A percentile compares a stretch with the other conserved stretches of the same genome.
Evolutionary conservation across 2,113 vertebrate genomes (phyloP).

Genomic region (Atractosteus spatula): DNA sequence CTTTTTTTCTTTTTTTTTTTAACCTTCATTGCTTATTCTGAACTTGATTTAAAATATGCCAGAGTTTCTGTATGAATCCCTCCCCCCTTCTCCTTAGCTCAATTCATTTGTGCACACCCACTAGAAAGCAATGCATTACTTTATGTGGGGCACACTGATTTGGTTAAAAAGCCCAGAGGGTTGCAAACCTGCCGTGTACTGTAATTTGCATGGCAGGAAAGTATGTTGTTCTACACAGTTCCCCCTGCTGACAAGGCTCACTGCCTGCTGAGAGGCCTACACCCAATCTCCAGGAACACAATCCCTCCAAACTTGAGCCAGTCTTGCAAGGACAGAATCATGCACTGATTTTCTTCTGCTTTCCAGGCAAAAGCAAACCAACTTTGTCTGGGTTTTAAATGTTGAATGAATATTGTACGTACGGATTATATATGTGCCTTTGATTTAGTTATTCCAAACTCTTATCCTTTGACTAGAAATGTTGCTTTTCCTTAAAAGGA

Average conservation of each 20-base stretch:
- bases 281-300: too few relatives aligned
- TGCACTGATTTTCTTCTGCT: too few relatives aligned
- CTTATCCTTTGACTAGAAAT: too few relatives aligned
- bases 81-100: background rate
- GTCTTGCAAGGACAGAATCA: too few relatives aligned
- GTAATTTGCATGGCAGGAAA: slow-evolving; percentile 13
- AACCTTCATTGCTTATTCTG: slow-evolving; percentile 25
- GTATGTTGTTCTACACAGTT: slow-evolving; percentile 8
- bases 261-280: background rate
- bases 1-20: slow-evolving; percentile 21
- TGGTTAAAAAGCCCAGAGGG: slow-evolving; percentile 1
- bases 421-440: too few relatives aligned
- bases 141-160: background rate
- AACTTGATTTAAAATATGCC: slow-evolving; percentile 21
- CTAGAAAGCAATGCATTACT: background rate
- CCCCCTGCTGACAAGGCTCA: background rate
- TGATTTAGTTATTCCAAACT: too few relatives aligned
- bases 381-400: too few relatives aligned
- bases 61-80: slow-evolving; percentile 9
- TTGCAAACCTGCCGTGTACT: background rate
- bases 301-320: too few relatives aligned
- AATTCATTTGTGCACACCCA: background rate
- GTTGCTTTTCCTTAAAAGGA: too few relatives aligned
- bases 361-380: too few relatives aligned
- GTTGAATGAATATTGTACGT: too few relatives aligned